Evolutionary conservation across 2,113 vertebrate genomes (phyloP).

Genomic region (Forbesichthys papilliferus): DNA sequence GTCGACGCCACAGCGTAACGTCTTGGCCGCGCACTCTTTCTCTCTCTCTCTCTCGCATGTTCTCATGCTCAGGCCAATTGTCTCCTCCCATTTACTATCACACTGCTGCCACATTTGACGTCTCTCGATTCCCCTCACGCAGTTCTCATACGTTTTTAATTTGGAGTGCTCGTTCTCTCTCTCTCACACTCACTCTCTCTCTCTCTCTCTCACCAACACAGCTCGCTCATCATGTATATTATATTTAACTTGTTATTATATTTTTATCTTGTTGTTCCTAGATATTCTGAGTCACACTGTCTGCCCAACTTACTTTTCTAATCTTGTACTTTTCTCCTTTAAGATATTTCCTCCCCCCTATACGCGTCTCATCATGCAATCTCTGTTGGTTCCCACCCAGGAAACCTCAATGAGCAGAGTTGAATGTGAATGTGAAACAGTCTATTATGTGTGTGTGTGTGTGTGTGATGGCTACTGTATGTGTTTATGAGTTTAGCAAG

Average conservation of each 20-base stretch:
- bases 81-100: conserved; percentile 31
- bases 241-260: background rate
- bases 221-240: background rate
- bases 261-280: background rate
- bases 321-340: background rate
- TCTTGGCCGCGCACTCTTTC: background rate
- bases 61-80: conserved; percentile 14
- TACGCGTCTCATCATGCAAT: background rate
- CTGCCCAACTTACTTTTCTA: conserved; percentile 20
- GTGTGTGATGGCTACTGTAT: background rate
- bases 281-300: background rate
- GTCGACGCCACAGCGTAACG: conserved; percentile 19
- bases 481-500: too few species aligned
- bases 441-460: conserved; percentile 6
- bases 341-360: background rate
- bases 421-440: background rate
- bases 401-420: conserved; percentile 18
- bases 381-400: background rate
- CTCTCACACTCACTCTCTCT: background rate
- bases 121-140: background rate
- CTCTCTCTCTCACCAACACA: background rate
- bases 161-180: background rate
- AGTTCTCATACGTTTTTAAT: background rate
- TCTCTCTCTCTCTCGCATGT: conserved; percentile 10
- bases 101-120: conserved; percentile 24